phyloP scores from a whole-genome alignment of 2,113 vertebrate genomes.

The Procavia capensis region DNA sequence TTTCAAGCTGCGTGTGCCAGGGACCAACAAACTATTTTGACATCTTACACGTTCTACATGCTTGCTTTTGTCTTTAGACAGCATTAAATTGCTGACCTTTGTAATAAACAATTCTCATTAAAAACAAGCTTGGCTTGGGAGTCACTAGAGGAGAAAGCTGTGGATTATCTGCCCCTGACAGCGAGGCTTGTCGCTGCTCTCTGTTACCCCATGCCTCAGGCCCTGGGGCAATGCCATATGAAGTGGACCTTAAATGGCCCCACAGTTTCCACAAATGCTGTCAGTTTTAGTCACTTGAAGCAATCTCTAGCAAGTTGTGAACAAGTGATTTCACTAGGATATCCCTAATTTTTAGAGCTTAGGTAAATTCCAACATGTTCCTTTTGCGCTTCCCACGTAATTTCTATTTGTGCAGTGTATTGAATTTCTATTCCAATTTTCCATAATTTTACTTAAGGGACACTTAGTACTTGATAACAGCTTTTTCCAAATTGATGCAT shows the following conservation, averaged over 20 bases:
- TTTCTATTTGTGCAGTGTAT: slow-evolving; percentile 67
- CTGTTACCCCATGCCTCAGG: background rate
- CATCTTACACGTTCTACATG: background rate
- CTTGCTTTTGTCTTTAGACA: background rate
- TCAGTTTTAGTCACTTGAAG: slow-evolving; percentile 32
- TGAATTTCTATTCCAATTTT: slow-evolving; percentile 74
- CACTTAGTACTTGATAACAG: slow-evolving; percentile 68
- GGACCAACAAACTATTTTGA: slow-evolving; percentile 23
- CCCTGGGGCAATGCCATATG: background rate
- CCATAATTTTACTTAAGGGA: slow-evolving; percentile 78
- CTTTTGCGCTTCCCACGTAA: slow-evolving; percentile 64
- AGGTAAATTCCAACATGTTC: slow-evolving; percentile 51
- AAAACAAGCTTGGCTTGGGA: background rate
- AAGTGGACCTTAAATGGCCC: background rate
- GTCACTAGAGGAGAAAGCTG: background rate
- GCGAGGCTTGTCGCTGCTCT: background rate
- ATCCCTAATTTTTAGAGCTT: slow-evolving; percentile 67
- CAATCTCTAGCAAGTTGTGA: background rate
- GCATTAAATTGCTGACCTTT: slow-evolving; percentile 17
- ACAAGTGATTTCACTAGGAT: slow-evolving; percentile 32
- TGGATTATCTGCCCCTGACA: background rate
- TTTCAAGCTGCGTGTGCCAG: slow-evolving; percentile 50
- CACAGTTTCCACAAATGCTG: background rate
- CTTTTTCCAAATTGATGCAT: slow-evolving; percentile 65
- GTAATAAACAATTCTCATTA: slow-evolving; percentile 13